Percentiles rank a stretch among this genome's conserved stretches.
Conservation (phyloP, 2,888 invertebrate genomes). For the Lapara coniferarum region DNA sequence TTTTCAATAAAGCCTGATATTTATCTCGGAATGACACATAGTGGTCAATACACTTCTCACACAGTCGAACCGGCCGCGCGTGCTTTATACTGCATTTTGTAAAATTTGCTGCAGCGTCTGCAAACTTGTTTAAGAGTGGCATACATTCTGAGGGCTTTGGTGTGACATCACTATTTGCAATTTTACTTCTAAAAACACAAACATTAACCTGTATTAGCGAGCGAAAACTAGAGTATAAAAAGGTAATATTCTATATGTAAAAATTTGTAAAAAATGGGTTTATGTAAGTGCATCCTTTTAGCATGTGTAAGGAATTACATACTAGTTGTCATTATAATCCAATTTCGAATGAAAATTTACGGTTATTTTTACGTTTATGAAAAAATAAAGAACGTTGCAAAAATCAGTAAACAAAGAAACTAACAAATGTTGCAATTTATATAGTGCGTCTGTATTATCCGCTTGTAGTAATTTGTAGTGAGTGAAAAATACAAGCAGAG, state of each 20-base stretch:
- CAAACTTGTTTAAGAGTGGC: slow-evolving; percentile 70
- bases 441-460: slow-evolving; percentile 33
- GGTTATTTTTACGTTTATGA: no score
- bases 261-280: no score
- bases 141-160: slow-evolving; percentile 55
- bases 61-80: slow-evolving; percentile 85
- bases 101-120: slow-evolving; percentile 81
- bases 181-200: slow-evolving; percentile 46
- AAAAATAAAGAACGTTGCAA: no score
- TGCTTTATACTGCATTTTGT: slow-evolving; percentile 84
- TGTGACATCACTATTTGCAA: slow-evolving; percentile 39
- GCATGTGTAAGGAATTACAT: no score
- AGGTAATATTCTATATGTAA: no score
- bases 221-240: no score
- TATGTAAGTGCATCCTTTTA: no score
- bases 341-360: no score
- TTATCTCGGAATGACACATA: slow-evolving; percentile 79
- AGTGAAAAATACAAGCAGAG: slow-evolving; percentile 34
- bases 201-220: neutral
- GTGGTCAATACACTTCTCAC: slow-evolving; percentile 82
- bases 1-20: slow-evolving; percentile 77
- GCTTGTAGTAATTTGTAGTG: slow-evolving; percentile 40
- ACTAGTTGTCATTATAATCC: no score
- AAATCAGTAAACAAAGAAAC: neutral
- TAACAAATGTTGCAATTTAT: slow-evolving; percentile 27